These are phyloP conservation scores for Pantala flavescens DNA, from an alignment of 1,140 invertebrate species.

Conservation along the genomic window DNA sequence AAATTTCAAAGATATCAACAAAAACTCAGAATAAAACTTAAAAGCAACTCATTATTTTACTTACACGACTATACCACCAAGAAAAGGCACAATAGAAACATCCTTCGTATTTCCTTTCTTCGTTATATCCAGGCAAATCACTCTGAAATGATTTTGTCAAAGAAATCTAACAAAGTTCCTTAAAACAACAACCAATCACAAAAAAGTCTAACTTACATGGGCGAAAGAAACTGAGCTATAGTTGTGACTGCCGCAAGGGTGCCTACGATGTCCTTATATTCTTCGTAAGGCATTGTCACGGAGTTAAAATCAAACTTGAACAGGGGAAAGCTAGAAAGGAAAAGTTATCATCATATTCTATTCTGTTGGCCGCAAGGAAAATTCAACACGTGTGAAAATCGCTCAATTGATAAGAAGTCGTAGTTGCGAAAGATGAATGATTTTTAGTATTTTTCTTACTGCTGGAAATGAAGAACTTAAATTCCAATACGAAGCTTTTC, in stretches of 20 bases:
- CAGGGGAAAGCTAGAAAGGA: too few species aligned
- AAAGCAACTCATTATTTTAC: constrained; percentile 28
- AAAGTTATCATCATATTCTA: too few species aligned
- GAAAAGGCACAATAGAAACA: constrained; percentile 53
- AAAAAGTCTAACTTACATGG: constrained; percentile 33
- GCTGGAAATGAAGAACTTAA: too few species aligned
- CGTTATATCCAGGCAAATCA: constrained; percentile 58
- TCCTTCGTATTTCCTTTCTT: constrained; percentile 50
- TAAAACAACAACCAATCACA: too few species aligned
- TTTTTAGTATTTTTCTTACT: too few species aligned
- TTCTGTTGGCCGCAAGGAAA: too few species aligned
- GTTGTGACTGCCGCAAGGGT: constrained; percentile 44
- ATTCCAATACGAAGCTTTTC: too few species aligned
- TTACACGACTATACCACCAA: constrained; percentile 64
- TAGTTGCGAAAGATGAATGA: too few species aligned
- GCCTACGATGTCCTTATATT: constrained; percentile 44
- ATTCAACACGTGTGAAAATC: too few species aligned
- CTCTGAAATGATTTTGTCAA: constrained; percentile 30
- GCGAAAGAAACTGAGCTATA: constrained; percentile 52
- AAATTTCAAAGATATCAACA: constrained; percentile 19
- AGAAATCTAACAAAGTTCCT: too few species aligned
- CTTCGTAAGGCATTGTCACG: constrained; percentile 32
- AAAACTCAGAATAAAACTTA: not conserved
- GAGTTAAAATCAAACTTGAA: too few species aligned
- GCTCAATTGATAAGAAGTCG: too few species aligned